Evolutionary conservation across 2,888 invertebrate species (phyloP).

Genomic region (Aquatica leii): DNA sequence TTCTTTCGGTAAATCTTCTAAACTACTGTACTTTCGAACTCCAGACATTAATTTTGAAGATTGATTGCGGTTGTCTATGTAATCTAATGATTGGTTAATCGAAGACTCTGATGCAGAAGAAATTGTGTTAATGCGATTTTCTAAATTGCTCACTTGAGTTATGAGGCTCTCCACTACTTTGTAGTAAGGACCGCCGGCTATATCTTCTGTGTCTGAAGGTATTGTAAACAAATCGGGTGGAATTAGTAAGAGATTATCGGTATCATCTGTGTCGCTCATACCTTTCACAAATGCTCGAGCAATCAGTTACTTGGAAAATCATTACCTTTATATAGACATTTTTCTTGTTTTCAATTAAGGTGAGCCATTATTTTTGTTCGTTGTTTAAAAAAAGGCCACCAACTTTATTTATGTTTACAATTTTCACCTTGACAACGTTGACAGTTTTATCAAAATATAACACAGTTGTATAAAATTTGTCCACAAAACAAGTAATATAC

Average conservation of each 20-base stretch:
- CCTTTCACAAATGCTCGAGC: slow-evolving; percentile 41
- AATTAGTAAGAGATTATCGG: slow-evolving; percentile 80
- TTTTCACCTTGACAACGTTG: slow-evolving; percentile 1
- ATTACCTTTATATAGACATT: background rate
- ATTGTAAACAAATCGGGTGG: slow-evolving; percentile 79
- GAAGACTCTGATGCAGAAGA: slow-evolving; percentile 57
- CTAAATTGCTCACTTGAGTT: slow-evolving; percentile 68
- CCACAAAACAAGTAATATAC: no score
- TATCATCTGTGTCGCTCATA: slow-evolving; percentile 82
- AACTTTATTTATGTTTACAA: background rate
- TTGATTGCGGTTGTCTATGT: slow-evolving; percentile 36
- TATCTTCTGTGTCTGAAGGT: slow-evolving; percentile 66
- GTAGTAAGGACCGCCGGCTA: slow-evolving; percentile 50
- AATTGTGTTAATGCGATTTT: slow-evolving; percentile 62
- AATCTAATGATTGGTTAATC: slow-evolving; percentile 47
- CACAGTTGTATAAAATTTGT: no score
- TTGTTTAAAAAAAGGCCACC: slow-evolving; percentile 1
- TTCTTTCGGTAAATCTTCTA: slow-evolving; percentile 45
- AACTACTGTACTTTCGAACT: slow-evolving; percentile 48
- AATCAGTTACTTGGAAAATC: background rate
- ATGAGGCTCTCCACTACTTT: slow-evolving; percentile 71
- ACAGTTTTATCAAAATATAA: no score
- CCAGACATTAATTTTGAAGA: slow-evolving; percentile 37
- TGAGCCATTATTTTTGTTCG: background rate
- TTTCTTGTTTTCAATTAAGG: no score